Conservation (phyloP, 1,140 invertebrate genomes). For the Heliothis virescens region DNA sequence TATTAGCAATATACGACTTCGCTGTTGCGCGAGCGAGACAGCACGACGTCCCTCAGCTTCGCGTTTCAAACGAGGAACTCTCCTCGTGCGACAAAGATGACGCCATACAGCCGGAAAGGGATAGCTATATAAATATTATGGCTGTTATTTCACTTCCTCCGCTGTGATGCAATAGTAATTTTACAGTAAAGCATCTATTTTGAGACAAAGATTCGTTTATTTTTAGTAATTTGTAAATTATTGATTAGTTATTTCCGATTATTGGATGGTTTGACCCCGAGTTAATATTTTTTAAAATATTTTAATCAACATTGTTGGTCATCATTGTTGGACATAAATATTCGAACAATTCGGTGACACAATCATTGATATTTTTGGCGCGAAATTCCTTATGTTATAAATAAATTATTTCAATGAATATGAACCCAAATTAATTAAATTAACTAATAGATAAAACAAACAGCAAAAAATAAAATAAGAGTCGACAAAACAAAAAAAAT, state of each 20-base stretch:
- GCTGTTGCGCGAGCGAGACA: constrained; percentile 62
- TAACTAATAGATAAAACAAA: neutral
- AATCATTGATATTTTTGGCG: constrained; percentile 7
- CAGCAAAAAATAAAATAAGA: neutral
- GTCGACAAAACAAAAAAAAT: neutral
- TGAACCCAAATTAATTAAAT: no score
- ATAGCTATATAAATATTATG: constrained; percentile 84
- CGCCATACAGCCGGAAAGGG: constrained; percentile 70
- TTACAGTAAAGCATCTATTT: constrained; percentile 81
- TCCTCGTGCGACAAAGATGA: constrained; percentile 73
- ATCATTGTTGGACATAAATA: constrained; percentile 5
- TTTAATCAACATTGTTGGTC: neutral
- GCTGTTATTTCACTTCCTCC: constrained; percentile 85
- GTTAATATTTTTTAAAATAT: neutral
- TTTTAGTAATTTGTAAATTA: constrained; percentile 61
- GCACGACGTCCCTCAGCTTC: constrained; percentile 63
- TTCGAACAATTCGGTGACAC: neutral
- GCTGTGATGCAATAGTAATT: constrained; percentile 84
- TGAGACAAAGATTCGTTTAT: constrained; percentile 66
- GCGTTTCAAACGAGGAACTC: constrained; percentile 64
- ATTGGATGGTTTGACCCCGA: neutral
- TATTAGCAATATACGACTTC: constrained; percentile 62
- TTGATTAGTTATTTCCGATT: constrained; percentile 39
- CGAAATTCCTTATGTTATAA: neutral
- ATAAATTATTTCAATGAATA: neutral